Percentiles rank a stretch among this genome's conserved stretches.
Evolutionary conservation across 2,113 vertebrate species (phyloP).

Genomic region (Forbesichthys papilliferus): DNA sequence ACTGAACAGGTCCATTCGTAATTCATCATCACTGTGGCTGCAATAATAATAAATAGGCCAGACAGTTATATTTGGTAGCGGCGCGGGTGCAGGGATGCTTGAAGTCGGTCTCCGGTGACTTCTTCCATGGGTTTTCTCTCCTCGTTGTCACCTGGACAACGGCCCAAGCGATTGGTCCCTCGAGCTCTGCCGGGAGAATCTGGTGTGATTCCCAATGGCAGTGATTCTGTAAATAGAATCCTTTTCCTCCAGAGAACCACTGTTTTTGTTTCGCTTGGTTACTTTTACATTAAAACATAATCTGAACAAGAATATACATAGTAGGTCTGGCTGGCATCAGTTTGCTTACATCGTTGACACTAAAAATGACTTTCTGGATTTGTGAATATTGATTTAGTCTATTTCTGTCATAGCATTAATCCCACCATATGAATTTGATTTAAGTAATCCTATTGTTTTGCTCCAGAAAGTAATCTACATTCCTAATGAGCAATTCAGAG

Average conservation of each 20-base stretch:
- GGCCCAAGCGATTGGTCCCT: slow-evolving; percentile 38
- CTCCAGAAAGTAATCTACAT: slow-evolving; percentile 56
- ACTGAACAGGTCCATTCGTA: slow-evolving; percentile 6
- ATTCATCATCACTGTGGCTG: slow-evolving; percentile 18
- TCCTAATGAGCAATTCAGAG: slow-evolving; percentile 45
- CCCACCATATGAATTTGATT: slow-evolving; percentile 58
- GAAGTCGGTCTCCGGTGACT: slow-evolving; percentile 17
- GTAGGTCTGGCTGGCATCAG: slow-evolving; percentile 27
- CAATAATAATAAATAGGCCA: slow-evolving; percentile 3
- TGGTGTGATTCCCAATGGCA: slow-evolving; percentile 40
- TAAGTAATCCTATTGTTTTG: slow-evolving; percentile 61
- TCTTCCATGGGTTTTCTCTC: slow-evolving; percentile 32
- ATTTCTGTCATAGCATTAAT: slow-evolving; percentile 42
- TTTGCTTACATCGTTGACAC: slow-evolving; percentile 36
- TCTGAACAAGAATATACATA: neutral
- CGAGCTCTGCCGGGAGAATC: slow-evolving; percentile 40
- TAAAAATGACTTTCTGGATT: slow-evolving; percentile 33
- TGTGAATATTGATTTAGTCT: slow-evolving; percentile 35
- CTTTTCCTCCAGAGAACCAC: slow-evolving; percentile 11
- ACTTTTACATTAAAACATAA: slow-evolving; percentile 17
- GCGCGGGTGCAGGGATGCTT: neutral
- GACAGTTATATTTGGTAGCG: neutral
- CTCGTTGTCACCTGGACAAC: slow-evolving; percentile 57
- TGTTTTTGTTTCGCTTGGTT: slow-evolving; percentile 22
- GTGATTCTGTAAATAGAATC: slow-evolving; percentile 52